Evolutionary conservation across 2,797 vertebrate genomes (phyloP).

Genomic region (Tokudaia tokunoshimensis): DNA sequence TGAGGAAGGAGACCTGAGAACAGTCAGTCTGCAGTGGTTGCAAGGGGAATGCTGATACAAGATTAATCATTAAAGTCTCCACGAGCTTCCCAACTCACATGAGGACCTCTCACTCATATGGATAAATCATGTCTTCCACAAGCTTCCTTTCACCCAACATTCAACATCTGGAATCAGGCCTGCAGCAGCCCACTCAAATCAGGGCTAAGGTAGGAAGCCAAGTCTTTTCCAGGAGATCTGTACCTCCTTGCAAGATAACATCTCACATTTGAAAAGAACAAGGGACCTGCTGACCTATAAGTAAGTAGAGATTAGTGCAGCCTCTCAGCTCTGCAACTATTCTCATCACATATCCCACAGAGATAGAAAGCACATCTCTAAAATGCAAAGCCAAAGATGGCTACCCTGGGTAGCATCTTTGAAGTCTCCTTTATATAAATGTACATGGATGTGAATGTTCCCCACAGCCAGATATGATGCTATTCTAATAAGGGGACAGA

Average conservation of each 20-base stretch:
- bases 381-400: conserved; percentile 35
- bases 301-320: not conserved
- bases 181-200: not conserved
- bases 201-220: not conserved
- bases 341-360: not conserved
- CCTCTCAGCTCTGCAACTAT: not conserved
- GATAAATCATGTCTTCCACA: not conserved
- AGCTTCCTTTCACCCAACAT: not conserved
- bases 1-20: not conserved
- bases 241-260: not conserved
- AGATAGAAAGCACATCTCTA: not conserved
- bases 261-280: not conserved
- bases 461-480: not conserved
- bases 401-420: not conserved
- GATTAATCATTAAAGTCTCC: not conserved
- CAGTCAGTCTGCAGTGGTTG: not conserved
- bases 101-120: not conserved
- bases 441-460: not conserved
- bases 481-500: not conserved
- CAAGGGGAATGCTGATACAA: not conserved
- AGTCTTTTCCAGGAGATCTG: not conserved
- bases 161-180: not conserved
- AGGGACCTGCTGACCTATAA: not conserved
- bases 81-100: not conserved
- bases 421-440: not conserved